Conservation (phyloP, 2,113 vertebrate species). For the Coptodon bakossiorum region DNA sequence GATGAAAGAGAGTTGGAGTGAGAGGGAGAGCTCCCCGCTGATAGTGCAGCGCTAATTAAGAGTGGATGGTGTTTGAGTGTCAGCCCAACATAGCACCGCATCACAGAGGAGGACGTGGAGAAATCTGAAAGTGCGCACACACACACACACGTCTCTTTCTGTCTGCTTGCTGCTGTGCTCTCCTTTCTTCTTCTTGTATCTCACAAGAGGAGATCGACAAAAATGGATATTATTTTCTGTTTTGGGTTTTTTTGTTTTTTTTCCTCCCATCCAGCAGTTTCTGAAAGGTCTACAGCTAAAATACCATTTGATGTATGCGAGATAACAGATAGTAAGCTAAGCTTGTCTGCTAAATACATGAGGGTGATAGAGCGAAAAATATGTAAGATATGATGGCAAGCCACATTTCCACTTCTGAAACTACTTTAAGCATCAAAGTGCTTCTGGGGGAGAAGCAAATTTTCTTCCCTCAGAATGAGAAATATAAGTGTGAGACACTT, state of each 20-base stretch:
- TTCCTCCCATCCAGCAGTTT: neutral
- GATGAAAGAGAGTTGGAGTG: slow-evolving; percentile 42
- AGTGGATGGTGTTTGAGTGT: slow-evolving; percentile 55
- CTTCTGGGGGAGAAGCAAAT: neutral
- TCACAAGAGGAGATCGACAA: neutral
- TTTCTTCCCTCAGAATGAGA: neutral
- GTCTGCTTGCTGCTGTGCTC: neutral
- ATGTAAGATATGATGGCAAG: neutral
- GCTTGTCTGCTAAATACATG: neutral
- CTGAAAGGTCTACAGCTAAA: neutral
- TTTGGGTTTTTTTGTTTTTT: neutral
- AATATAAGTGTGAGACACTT: neutral
- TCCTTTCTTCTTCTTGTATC: neutral
- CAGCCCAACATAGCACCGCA: slow-evolving; percentile 35
- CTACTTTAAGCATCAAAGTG: neutral
- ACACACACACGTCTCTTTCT: neutral
- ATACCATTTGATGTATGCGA: neutral
- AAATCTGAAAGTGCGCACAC: neutral
- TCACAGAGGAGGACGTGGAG: slow-evolving; percentile 27
- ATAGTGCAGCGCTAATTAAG: slow-evolving; percentile 58
- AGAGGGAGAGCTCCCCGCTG: slow-evolving; percentile 42
- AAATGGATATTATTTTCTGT: neutral
- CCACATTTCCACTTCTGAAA: neutral
- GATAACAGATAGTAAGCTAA: neutral
- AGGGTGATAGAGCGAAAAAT: neutral